Evolutionary conservation across 2,113 vertebrate genomes (phyloP).

Genomic region (Paramisgurnus dabryanus): DNA sequence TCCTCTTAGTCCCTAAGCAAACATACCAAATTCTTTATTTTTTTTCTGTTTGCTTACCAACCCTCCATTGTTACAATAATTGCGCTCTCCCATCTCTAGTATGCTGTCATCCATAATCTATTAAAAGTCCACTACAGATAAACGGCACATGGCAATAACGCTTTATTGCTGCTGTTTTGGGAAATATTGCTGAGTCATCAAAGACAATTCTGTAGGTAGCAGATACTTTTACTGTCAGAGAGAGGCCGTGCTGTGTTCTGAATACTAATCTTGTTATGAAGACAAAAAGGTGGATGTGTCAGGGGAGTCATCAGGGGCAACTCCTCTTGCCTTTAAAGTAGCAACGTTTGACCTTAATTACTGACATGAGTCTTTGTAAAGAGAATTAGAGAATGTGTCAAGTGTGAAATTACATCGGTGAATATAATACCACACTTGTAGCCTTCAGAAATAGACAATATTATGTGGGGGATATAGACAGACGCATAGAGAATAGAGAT

Average conservation of each 20-base stretch:
- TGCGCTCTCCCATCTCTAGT: background rate
- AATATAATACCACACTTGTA: conserved; percentile 14
- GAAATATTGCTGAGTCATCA: background rate
- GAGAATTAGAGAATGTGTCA: conserved; percentile 27
- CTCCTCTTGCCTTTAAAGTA: conserved; percentile 18
- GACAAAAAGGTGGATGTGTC: background rate
- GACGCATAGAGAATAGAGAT: background rate
- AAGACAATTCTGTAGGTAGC: background rate
- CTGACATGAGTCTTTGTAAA: conserved; percentile 18
- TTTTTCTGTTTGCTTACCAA: background rate
- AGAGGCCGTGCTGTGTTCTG: background rate
- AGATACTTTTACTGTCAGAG: background rate
- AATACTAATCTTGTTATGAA: conserved; percentile 10
- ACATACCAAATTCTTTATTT: background rate
- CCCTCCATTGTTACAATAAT: conserved; percentile 8
- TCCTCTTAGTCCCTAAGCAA: conserved; percentile 29
- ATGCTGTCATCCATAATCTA: background rate
- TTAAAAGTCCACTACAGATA: background rate
- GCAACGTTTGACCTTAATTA: conserved; percentile 41
- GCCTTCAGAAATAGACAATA: conserved; percentile 1
- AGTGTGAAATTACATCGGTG: conserved; percentile 29
- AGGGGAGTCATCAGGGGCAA: conserved; percentile 10
- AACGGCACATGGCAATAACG: background rate
- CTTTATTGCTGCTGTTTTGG: conserved; percentile 8
- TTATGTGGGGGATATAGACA: background rate